phyloP scores from a whole-genome alignment of 2,888 invertebrate genomes.

The Limnephilus rhombicus region DNA sequence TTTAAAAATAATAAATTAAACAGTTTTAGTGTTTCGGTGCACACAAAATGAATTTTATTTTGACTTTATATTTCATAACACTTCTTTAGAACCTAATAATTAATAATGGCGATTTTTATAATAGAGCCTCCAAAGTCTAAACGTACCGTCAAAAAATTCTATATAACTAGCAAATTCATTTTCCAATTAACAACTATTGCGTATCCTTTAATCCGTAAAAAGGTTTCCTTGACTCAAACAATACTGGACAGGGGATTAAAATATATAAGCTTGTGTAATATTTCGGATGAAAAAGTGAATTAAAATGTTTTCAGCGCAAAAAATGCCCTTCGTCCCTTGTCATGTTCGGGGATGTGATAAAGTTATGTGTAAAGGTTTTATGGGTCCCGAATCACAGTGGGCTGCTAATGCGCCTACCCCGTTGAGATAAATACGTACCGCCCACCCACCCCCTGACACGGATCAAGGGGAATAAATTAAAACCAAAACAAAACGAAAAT shows the following conservation, averaged over 20 bases:
- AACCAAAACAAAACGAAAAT: neutral
- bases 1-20: too few species aligned
- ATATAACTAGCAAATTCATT: neutral
- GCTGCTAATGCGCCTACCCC: neutral
- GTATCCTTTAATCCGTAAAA: neutral
- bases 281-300: neutral
- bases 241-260: neutral
- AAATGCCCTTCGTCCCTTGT: conserved; percentile 23
- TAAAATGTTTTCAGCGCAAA: conserved; percentile 5
- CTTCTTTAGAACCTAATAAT: too few species aligned
- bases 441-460: neutral
- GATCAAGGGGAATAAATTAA: neutral
- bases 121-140: too few species aligned
- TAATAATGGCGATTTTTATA: too few species aligned
- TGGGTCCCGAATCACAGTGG: neutral
- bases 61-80: too few species aligned
- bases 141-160: neutral
- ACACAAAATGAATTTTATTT: too few species aligned
- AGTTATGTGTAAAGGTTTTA: conserved; percentile 6
- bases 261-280: neutral
- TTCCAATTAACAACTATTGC: neutral
- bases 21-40: too few species aligned
- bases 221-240: neutral
- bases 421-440: neutral
- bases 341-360: conserved; percentile 21